Evolutionary conservation across 2,113 vertebrate species (phyloP).

Genomic region (Myotis yumanensis): DNA sequence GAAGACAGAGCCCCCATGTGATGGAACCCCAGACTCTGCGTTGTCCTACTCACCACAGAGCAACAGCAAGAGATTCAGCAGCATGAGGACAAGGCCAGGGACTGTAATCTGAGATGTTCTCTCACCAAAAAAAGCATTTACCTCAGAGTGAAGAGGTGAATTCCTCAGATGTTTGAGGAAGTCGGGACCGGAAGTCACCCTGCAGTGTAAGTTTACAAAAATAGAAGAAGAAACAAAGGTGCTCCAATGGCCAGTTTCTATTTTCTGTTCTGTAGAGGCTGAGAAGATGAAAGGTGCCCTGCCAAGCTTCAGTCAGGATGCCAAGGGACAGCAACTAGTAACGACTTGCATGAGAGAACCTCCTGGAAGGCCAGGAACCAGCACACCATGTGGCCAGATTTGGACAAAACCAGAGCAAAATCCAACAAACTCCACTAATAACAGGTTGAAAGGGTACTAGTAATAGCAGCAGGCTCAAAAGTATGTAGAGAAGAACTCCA

Average conservation of each 20-base stretch:
- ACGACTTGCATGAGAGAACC: too few relatives aligned
- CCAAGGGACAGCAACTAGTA: too few relatives aligned
- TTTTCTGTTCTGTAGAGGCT: not conserved
- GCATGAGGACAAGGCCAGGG: conserved; percentile 42
- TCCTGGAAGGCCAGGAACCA: too few relatives aligned
- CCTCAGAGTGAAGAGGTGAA: not conserved
- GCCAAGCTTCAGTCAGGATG: too few relatives aligned
- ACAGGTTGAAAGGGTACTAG: too few relatives aligned
- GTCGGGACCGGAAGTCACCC: not conserved
- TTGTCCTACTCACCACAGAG: conserved; percentile 63
- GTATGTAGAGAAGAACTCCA: too few relatives aligned
- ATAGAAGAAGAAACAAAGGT: not conserved
- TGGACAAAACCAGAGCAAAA: too few relatives aligned
- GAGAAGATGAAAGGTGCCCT: not conserved
- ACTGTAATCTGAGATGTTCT: not conserved
- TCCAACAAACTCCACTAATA: too few relatives aligned
- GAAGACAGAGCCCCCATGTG: accelerated
- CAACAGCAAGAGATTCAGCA: conserved; percentile 47
- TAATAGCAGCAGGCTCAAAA: too few relatives aligned
- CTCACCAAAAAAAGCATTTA: not conserved
- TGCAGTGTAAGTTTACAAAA: not conserved
- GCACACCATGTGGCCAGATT: too few relatives aligned
- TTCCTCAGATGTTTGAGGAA: conserved; percentile 36
- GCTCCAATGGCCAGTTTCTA: not conserved
- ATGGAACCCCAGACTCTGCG: not conserved